Evolutionary conservation across 2,888 invertebrate genomes (phyloP), one percentile per base, ranked within the genome.

Genomic region (Perdita meconis): DNA sequence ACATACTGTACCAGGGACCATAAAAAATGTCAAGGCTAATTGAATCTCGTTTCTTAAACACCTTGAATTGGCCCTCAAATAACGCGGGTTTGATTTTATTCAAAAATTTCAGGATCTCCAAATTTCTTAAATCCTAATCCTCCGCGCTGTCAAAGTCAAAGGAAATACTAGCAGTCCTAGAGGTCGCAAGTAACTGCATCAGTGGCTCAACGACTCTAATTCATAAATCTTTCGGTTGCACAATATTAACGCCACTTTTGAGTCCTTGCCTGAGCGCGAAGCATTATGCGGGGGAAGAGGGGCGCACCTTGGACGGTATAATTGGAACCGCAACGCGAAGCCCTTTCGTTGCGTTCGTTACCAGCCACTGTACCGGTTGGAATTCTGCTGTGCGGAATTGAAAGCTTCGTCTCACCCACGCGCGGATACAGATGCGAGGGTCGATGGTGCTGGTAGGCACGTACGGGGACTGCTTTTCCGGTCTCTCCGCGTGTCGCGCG

Each of bases 221-320:
- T 47, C 44, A 12, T 10, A 12, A 47, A 47, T 19, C 44, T 22
- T 6, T 6, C 22, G 6, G 30, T 30, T 12, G 5, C 8, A 1
- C 2, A 22, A 50, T 24, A 19, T 50, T 34, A 24, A 16, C 34
- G 12, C 13, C 47, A 47, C 22, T 19, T 10, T 16, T 19, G 34
- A 47, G 64, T 55, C 38, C 47, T 19, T 22, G 53, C 63, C 51
- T 50, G 65, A 24, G n/a, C 38, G 24, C 42, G 56, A 30, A 50
- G 59, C 63, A 53, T 36, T n/a, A n/a, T n/a, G 40, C 22, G 8
- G 53, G 56, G 16, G 30, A 30, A 30, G 30, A 38, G 50, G 67
- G 65, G 47, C 67, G 63, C 77, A 78, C 78, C 76, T 81, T 74
- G 61, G 38, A 61, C 6, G 72, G 80, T 84, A 76, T 84, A 82